Conservation (phyloP, 92 coral and sea anemone species). For the Parazoanthus darwini region DNA sequence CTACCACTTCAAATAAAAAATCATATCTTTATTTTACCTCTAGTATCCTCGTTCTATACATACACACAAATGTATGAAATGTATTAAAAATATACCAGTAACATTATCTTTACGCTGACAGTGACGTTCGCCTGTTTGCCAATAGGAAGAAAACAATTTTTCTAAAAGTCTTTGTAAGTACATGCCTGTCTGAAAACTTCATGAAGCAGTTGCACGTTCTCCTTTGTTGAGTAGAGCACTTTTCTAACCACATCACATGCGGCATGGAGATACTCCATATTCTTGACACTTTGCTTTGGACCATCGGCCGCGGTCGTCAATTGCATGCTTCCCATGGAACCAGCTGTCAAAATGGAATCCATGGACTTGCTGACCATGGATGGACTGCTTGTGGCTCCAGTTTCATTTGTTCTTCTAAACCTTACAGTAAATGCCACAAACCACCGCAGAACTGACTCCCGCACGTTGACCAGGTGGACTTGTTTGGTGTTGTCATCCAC, state of each 20-base stretch:
- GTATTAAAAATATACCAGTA: no score
- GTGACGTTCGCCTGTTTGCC: no score
- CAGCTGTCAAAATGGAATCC: conserved; percentile 69
- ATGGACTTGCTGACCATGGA: conserved; percentile 64
- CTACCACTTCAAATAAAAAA: no score
- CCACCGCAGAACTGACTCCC: conserved; percentile 95
- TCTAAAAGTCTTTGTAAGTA: no score
- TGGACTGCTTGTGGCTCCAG: conserved; percentile 56
- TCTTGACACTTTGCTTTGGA: conserved; percentile 52
- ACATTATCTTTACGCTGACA: no score
- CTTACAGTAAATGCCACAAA: conserved; percentile 91
- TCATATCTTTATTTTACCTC: no score
- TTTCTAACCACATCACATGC: conserved; percentile 89
- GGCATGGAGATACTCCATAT: conserved; percentile 74
- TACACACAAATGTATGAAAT: no score
- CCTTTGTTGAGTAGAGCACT: conserved; percentile 89
- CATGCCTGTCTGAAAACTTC: conserved; percentile 94
- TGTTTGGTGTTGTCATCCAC: conserved; percentile 37
- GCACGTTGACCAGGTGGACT: conserved; percentile 55
- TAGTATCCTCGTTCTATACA: no score
- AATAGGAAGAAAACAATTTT: no score
- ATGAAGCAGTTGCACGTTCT: conserved; percentile 90
- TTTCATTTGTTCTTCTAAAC: conserved; percentile 68
- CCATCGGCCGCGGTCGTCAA: conserved; percentile 58
- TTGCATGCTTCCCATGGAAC: conserved; percentile 54